phyloP scores from a whole-genome alignment of 2,797 vertebrate genomes.

The Pagetopsis macropterus region DNA sequence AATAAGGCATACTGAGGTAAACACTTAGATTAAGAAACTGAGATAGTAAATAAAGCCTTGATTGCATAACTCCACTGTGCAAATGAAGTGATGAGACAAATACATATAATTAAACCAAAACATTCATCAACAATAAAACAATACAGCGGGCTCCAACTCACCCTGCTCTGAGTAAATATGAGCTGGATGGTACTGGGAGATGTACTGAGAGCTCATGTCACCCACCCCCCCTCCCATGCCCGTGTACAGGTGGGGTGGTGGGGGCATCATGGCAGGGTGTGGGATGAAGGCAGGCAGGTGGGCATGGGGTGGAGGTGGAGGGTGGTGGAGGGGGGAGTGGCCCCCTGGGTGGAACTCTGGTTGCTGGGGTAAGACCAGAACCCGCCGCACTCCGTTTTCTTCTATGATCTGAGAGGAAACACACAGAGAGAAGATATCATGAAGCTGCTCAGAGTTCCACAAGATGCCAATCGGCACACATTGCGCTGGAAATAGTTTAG shows the following conservation, averaged over 20 bases:
- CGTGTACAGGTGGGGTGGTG: conserved; percentile 92
- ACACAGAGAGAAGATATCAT: not conserved
- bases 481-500: not conserved
- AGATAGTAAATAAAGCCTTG: conserved; percentile 18
- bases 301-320: conserved; percentile 91
- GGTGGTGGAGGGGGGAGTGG: conserved; percentile 92
- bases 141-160: conserved; percentile 74
- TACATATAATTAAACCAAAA: too few species aligned
- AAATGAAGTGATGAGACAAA: not conserved
- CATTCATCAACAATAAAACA: conserved; percentile 6
- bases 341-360: conserved; percentile 95
- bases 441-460: not conserved
- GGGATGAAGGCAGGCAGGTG: conserved; percentile 95
- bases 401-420: conserved; percentile 90
- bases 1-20: not conserved
- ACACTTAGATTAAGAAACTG: conserved; percentile 5
- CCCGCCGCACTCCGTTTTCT: conserved; percentile 96
- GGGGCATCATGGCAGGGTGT: conserved; percentile 93
- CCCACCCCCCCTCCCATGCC: conserved; percentile 89
- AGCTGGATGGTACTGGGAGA: conserved; percentile 94
- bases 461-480: conserved; percentile 3
- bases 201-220: conserved; percentile 93
- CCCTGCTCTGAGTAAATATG: conserved; percentile 95
- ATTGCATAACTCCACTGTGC: not conserved
- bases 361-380: conserved; percentile 98